phyloP scores from a whole-genome alignment of 1,140 invertebrate species.

The Gerris buenoi region DNA sequence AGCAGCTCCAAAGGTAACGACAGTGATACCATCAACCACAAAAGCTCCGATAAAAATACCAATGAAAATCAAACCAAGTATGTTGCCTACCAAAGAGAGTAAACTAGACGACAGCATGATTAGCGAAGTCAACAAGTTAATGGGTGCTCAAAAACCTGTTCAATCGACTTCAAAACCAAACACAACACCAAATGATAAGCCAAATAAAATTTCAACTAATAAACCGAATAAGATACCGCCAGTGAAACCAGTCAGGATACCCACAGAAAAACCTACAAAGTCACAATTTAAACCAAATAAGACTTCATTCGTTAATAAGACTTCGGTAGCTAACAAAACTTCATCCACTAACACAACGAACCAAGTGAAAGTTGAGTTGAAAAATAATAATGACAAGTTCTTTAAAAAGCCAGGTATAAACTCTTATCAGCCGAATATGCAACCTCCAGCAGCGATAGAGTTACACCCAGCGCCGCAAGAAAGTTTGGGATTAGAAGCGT shows the following conservation, averaged over 20 bases:
- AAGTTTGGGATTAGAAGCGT: conserved; percentile 56
- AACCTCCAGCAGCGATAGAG: conserved; percentile 29
- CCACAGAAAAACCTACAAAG: neutral
- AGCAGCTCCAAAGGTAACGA: neutral
- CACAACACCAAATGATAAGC: neutral
- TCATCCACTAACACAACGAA: conserved; percentile 7
- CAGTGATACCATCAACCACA: neutral
- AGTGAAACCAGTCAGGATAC: neutral
- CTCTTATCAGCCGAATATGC: conserved; percentile 1
- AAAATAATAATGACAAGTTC: conserved; percentile 1
- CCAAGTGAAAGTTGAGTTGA: conserved; percentile 7
- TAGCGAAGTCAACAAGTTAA: neutral
- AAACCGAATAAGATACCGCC: neutral
- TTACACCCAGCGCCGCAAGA: conserved; percentile 40
- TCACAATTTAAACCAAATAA: neutral
- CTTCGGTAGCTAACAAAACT: conserved; percentile 21
- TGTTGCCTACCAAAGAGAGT: conserved; percentile 17
- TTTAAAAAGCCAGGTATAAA: conserved; percentile 15
- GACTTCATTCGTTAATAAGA: neutral
- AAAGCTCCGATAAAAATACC: neutral
- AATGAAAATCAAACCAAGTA: neutral
- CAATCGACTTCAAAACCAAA: neutral
- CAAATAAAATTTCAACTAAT: neutral
- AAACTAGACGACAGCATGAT: conserved; percentile 12
- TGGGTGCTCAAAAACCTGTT: neutral